These are phyloP conservation scores for Leptopilina clavipes DNA, from an alignment of 1,140 invertebrate genomes.

Conservation along the genomic window DNA sequence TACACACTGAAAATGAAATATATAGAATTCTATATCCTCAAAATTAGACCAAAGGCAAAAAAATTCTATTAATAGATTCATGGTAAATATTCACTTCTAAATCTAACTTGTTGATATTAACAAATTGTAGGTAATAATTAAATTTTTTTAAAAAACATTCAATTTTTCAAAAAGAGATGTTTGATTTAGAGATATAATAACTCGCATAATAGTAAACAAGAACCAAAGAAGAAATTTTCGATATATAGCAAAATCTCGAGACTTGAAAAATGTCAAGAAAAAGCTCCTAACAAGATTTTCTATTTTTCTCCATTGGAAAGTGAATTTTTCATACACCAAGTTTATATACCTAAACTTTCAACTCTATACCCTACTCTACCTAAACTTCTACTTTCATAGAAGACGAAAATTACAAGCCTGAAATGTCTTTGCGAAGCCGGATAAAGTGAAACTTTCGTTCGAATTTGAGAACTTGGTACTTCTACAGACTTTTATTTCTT, in stretches of 20 bases:
- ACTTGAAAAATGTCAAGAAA: not conserved
- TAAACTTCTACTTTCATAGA: not conserved
- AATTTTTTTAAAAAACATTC: not conserved
- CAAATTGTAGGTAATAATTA: no score
- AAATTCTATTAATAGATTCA: no score
- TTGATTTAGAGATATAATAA: not conserved
- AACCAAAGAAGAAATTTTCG: not conserved
- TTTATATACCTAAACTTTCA: not conserved
- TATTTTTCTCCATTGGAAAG: not conserved
- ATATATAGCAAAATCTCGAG: not conserved
- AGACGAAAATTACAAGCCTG: conserved; percentile 5
- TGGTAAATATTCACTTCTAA: no score
- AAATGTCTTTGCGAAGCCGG: not conserved
- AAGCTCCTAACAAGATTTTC: not conserved
- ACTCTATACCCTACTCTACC: not conserved
- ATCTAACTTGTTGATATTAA: no score
- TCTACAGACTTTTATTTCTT: no score
- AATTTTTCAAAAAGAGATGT: not conserved
- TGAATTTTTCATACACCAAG: conserved; percentile 3
- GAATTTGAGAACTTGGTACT: not conserved
- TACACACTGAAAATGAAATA: not conserved
- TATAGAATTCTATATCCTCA: conserved; percentile 18
- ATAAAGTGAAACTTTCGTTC: not conserved
- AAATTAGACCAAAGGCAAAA: conserved; percentile 4
- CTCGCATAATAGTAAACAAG: not conserved